Evolutionary conservation across 2,797 vertebrate species (phyloP), one percentile per base, ranked within the genome.

Genomic region (Rousettus madagascariensis): DNA sequence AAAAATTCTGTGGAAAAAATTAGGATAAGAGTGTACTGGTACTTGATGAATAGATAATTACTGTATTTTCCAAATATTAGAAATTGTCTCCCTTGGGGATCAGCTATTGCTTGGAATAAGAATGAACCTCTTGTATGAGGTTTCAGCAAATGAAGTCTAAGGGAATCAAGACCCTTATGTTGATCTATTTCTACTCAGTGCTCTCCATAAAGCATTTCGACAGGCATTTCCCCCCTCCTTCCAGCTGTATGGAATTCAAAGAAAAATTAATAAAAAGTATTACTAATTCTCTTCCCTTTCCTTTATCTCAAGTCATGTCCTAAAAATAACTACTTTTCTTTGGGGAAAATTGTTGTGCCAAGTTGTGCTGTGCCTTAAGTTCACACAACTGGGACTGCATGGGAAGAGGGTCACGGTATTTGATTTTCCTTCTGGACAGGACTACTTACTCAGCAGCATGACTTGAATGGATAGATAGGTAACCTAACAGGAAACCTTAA

Each of bases 41-140:
- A 41, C 36, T 90, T 91, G 61, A 36, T 74, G 74, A 84, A 65
- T 9, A 89, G 53, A 55, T 93, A 46, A 88, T 91, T 90, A 51
- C 80, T 65, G 43, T 83, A 88, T 97, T 96, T 90, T 78, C 49
- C 59, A 91, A 75, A 68, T 86, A 87, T 46, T 72, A 28, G 69
- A 78, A 55, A 63, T 28, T 33, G 22, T 92, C 41, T 85, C 74
- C n/a, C 20, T 59, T n/a, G 12, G 82, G 82, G 10, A 83, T 71
- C 33, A 69, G 69, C 59, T 79, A 74, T 57, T 59, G 36, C 72
- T 69, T 69, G 59, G 82, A 55, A 71, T 87, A 69, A 69, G 49
- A 49, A 57, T 5, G 15, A 94, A 92, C 65, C 30, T 53, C 22
- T 8, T 26, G 4, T n/a, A n/a, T 51, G 69, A 89, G 36, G 20